Evolutionary conservation across 2,113 vertebrate genomes (phyloP).

Genomic region (Lophius piscatorius): DNA sequence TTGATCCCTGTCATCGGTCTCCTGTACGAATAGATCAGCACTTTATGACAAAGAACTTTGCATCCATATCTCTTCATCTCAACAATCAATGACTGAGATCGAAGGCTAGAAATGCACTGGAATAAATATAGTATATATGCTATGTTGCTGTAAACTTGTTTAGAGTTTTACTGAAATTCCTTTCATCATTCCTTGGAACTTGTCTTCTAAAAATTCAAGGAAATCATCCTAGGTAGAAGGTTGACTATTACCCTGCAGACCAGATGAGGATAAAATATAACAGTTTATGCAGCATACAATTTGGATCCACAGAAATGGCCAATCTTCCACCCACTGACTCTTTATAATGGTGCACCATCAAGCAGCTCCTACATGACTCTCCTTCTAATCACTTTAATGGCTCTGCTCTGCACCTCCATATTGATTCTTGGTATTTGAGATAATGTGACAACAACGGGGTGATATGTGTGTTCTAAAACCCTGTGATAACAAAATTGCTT

Average conservation of each 20-base stretch:
- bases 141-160: neutral
- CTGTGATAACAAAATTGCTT: slow-evolving; percentile 21
- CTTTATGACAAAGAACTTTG: slow-evolving; percentile 17
- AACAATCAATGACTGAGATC: slow-evolving; percentile 13
- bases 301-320: slow-evolving; percentile 27
- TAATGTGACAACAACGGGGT: slow-evolving; percentile 10
- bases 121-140: no score
- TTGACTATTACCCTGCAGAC: neutral
- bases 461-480: neutral
- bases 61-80: slow-evolving; percentile 13
- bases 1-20: slow-evolving; percentile 36
- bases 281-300: slow-evolving; percentile 24
- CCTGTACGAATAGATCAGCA: slow-evolving; percentile 1
- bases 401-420: slow-evolving; percentile 11
- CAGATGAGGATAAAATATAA: slow-evolving; percentile 11
- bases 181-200: neutral
- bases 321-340: slow-evolving; percentile 32
- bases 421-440: slow-evolving; percentile 46
- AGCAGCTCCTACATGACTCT: slow-evolving; percentile 20
- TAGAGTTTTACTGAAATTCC: neutral
- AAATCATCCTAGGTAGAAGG: neutral
- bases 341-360: slow-evolving; percentile 20
- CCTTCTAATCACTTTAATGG: slow-evolving; percentile 38
- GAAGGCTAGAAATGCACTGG: no score
- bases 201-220: neutral